phyloP scores from a whole-genome alignment of 2,888 invertebrate species.

The Cryptus viduatorius region DNA sequence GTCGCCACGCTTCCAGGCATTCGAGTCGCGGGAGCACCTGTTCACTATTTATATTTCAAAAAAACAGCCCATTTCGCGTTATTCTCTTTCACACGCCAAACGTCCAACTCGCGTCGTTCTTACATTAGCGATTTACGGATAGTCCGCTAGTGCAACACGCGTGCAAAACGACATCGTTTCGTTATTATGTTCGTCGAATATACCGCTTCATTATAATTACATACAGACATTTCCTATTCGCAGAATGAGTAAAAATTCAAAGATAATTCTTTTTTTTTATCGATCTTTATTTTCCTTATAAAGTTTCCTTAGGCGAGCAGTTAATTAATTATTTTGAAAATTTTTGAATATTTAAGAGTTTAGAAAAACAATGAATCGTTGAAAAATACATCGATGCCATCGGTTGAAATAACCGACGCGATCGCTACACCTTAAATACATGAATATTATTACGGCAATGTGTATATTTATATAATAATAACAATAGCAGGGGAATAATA shows the following conservation, averaged over 20 bases:
- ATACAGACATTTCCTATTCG: too few relatives aligned
- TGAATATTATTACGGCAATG: conserved; percentile 13
- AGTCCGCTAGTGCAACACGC: background rate
- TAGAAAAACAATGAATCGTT: too few relatives aligned
- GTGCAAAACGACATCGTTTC: background rate
- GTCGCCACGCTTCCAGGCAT: conserved; percentile 27
- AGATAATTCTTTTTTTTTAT: too few relatives aligned
- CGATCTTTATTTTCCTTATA: too few relatives aligned
- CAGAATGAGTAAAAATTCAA: too few relatives aligned
- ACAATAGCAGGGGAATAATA: conserved; percentile 8
- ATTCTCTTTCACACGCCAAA: background rate
- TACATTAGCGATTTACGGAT: background rate
- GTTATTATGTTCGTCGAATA: background rate
- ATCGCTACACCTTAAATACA: background rate
- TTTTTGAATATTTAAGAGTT: too few relatives aligned
- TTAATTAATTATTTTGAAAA: background rate
- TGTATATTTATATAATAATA: too few relatives aligned
- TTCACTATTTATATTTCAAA: conserved; percentile 57
- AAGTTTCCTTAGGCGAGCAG: background rate
- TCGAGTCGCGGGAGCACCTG: conserved; percentile 61
- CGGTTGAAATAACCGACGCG: background rate
- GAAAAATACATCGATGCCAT: background rate
- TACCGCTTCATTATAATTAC: too few relatives aligned
- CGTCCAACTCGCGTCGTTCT: background rate
- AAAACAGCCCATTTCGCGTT: conserved; percentile 40